Base-by-base conservation (phyloP, 1,140 invertebrate species). In the Panonychus citri region DNA sequence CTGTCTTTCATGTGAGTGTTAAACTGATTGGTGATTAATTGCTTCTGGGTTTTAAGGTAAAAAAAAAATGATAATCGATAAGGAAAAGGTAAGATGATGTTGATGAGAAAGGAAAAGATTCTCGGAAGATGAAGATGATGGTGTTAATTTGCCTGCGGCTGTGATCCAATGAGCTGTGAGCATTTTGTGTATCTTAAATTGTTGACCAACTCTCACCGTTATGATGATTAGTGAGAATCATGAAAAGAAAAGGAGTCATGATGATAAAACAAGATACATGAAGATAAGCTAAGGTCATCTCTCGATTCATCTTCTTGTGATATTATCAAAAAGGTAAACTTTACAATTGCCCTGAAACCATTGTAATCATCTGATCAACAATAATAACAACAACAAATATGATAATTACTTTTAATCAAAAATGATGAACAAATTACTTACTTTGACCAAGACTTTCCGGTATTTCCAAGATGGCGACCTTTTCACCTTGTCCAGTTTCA, bases 401-500 rank as follows among this genome's bases (percentile, higher is more conserved):
- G 1, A 53, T 53, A 25, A 12, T 27, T 39, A 40, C 19, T n/a
- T 19, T 54, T 39, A 43, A 43, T 21, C 24, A 46, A 46, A 46
- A 46, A 19, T 46, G 21, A 46, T 19, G 7, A 19, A n/a, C 7
- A 5, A 25, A 26, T 27, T 28, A 80, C 83, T 83, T 76, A 89
- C 85, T 81, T 62, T 76, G 74, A 61, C 81, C 83, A 69, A 78
- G 74, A 65, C 84, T 87, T 68, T 89, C 85, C 68, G 85, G 81
- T 57, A 88, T 86, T 65, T 89, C 85, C 53, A 89, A 70, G 60
- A 89, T 87, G 49, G 87, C 85, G 64, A 83, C 87, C 1, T 82
- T 82, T 63, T 84, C 80, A 13, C 82, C 81, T 30, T 78, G 82
- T 70, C 84, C 81, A 58, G 84, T 80, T 65, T 85, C 81, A 65